Conservation (phyloP, 2,888 invertebrate species). For the Trachelus stipa region DNA sequence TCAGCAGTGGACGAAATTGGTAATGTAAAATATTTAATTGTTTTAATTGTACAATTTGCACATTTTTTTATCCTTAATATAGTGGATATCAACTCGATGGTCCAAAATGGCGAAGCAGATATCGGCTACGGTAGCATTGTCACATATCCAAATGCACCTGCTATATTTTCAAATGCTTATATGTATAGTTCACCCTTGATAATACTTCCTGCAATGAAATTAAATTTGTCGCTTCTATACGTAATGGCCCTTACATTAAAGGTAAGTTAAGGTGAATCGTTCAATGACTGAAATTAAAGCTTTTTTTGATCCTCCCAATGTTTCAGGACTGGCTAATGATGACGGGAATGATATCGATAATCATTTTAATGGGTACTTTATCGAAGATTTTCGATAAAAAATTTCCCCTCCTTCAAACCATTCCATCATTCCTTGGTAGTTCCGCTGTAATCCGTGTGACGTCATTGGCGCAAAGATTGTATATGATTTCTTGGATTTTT, state of each 20-base stretch:
- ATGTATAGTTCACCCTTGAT: background rate
- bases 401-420: background rate
- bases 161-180: background rate
- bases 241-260: background rate
- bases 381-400: background rate
- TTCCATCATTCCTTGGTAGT: background rate
- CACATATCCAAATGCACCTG: background rate
- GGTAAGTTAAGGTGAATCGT: background rate
- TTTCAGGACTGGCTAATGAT: background rate
- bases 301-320: background rate
- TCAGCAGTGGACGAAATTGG: background rate
- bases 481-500: background rate
- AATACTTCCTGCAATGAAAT: background rate
- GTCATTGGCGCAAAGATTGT: background rate
- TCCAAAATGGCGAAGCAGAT: background rate
- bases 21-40: background rate
- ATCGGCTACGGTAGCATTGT: constrained; percentile 11
- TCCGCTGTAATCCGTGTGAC: background rate
- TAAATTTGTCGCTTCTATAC: background rate
- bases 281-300: background rate
- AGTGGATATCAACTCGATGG: background rate
- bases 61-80: background rate
- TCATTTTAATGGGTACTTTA: background rate
- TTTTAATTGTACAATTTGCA: background rate
- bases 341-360: background rate